Percentiles rank a stretch among this genome's conserved stretches.
Conservation (phyloP, 1,140 invertebrate genomes). For the Tetranychus urticae region DNA sequence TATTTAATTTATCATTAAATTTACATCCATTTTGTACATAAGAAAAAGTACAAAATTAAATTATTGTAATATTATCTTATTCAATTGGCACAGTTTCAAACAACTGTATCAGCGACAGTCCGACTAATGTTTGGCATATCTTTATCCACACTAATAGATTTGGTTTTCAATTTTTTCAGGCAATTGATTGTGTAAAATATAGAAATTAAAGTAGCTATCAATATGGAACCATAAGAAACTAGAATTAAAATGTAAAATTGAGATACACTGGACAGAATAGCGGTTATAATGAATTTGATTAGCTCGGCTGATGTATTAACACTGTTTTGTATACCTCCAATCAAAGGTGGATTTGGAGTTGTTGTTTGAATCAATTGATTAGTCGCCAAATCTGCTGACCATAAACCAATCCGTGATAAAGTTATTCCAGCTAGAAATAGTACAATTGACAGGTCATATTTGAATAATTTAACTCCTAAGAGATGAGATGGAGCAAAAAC, state of each 20-base stretch:
- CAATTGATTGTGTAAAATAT: neutral
- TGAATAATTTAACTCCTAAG: neutral
- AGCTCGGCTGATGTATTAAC: neutral
- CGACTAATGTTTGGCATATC: too few species aligned
- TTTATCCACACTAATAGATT: too few species aligned
- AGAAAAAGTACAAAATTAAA: too few species aligned
- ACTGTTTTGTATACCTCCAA: neutral
- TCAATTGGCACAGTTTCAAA: too few species aligned
- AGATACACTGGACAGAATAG: neutral
- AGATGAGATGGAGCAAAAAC: neutral
- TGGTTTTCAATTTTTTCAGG: too few species aligned
- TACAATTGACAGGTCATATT: neutral
- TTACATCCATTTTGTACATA: too few species aligned
- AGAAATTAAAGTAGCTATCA: too few species aligned
- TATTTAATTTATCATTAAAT: too few species aligned
- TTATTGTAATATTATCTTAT: too few species aligned
- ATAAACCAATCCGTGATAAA: constrained; percentile 21
- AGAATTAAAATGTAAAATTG: neutral
- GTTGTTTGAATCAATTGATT: constrained; percentile 30
- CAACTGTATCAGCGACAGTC: too few species aligned
- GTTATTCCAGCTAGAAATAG: neutral
- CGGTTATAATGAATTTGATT: neutral
- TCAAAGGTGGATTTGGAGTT: neutral
- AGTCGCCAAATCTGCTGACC: constrained; percentile 31
- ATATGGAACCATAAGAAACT: neutral